Percentiles rank a stretch among this genome's conserved stretches.
Conservation (phyloP, 92 coral and sea anemone genomes). For the Siderastrea siderea region DNA sequence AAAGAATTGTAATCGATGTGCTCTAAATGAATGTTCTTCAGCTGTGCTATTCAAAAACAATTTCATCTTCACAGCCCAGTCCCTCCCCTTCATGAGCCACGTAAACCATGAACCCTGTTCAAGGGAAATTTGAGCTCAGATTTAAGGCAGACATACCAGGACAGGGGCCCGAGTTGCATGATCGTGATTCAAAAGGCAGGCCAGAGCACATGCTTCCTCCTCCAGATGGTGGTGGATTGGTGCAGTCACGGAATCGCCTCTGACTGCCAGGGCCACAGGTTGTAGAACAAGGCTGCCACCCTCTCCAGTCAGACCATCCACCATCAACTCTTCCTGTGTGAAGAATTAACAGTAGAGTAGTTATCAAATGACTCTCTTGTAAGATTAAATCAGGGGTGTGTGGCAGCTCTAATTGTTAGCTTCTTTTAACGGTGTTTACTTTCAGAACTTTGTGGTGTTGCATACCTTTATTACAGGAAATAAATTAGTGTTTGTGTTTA, state of each 20-base stretch:
- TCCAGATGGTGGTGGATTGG: constrained; percentile 2
- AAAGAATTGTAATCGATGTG: too few relatives aligned
- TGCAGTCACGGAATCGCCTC: neutral
- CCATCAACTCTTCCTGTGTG: constrained; percentile 1
- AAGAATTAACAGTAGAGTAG: neutral
- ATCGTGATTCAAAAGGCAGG: neutral
- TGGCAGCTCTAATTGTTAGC: neutral
- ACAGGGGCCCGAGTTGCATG: neutral
- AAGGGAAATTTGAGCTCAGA: neutral
- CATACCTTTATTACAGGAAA: too few relatives aligned
- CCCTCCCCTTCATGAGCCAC: too few relatives aligned
- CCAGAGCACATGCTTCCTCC: neutral
- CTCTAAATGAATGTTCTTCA: too few relatives aligned
- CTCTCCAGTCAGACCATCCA: constrained; percentile 1
- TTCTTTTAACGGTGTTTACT: neutral
- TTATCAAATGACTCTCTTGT: neutral
- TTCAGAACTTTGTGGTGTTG: too few relatives aligned
- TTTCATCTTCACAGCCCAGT: too few relatives aligned
- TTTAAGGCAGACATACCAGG: neutral
- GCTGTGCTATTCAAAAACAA: too few relatives aligned
- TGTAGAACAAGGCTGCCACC: neutral
- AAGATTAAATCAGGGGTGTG: neutral
- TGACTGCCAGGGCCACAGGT: neutral
- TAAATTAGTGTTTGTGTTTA: too few relatives aligned
- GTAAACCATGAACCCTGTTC: neutral